A percentile compares a stretch with the other conserved stretches of the same genome.
Conservation (phyloP, 2,113 vertebrate species). For the Paracanthobrama guichenoti region DNA sequence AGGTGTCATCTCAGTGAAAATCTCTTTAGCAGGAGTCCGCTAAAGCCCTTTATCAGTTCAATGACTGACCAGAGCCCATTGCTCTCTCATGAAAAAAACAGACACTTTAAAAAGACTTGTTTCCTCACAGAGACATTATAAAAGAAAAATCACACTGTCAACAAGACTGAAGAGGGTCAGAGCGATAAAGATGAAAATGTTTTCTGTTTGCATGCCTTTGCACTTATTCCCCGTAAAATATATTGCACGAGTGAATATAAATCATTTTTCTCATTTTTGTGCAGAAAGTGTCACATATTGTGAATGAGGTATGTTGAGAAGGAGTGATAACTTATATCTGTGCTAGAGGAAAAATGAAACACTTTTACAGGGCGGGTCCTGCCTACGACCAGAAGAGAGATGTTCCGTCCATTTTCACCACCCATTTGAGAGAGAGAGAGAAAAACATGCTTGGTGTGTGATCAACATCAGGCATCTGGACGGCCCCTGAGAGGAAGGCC, state of each 20-base stretch:
- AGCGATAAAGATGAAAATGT: background rate
- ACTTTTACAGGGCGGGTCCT: background rate
- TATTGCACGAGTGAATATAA: background rate
- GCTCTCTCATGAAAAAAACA: background rate
- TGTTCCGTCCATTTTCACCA: background rate
- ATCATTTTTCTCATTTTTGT: constrained; percentile 19
- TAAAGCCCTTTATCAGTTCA: background rate
- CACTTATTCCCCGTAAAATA: constrained; percentile 21
- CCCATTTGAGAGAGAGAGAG: background rate
- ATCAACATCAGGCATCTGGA: constrained; percentile 40
- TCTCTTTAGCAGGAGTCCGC: background rate
- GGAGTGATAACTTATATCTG: background rate
- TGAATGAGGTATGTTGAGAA: constrained; percentile 24
- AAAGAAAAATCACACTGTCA: constrained; percentile 14
- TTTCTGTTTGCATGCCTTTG: background rate
- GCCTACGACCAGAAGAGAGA: background rate
- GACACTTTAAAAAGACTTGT: background rate
- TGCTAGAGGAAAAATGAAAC: constrained; percentile 3
- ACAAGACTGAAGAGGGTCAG: constrained; percentile 15
- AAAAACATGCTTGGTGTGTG: background rate
- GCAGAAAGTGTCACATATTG: constrained; percentile 12
- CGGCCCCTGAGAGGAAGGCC: background rate
- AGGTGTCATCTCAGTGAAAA: background rate
- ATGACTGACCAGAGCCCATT: background rate
- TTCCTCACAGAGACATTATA: background rate